phyloP scores from a whole-genome alignment of 2,113 vertebrate species.

The Leptodactylus fuscus region DNA sequence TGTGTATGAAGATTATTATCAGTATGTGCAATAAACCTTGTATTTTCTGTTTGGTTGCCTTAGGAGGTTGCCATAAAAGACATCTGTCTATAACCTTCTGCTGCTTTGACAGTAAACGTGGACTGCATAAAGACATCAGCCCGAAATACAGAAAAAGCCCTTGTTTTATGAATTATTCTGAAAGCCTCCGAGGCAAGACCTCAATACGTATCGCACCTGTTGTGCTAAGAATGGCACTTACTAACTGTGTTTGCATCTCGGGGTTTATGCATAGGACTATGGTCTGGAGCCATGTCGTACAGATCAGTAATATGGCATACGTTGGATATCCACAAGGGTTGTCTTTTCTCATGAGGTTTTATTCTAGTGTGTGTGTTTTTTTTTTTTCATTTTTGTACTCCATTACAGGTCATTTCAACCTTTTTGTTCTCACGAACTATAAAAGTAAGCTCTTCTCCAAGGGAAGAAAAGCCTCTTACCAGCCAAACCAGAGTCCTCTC shows the following conservation, averaged over 20 bases:
- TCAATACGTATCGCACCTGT: background rate
- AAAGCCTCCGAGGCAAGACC: background rate
- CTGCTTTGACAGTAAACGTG: constrained; percentile 46
- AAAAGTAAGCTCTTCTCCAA: too few species aligned
- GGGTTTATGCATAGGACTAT: background rate
- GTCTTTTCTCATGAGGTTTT: too few species aligned
- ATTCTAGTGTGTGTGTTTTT: too few species aligned
- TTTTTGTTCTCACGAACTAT: too few species aligned
- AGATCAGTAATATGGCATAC: background rate
- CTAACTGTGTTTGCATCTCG: too few species aligned
- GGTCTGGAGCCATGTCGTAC: background rate
- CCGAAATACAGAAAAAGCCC: background rate
- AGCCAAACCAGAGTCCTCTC: too few species aligned
- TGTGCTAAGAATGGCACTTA: background rate
- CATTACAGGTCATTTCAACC: too few species aligned
- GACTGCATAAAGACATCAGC: background rate
- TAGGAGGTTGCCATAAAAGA: constrained; percentile 36
- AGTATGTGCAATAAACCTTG: background rate
- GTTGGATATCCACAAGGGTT: too few species aligned
- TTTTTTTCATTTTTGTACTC: too few species aligned
- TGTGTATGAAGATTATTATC: constrained; percentile 9
- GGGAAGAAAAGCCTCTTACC: too few species aligned
- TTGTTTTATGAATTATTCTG: background rate
- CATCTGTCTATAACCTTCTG: constrained; percentile 15
- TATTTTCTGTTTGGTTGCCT: background rate